Evolutionary conservation across 2,888 invertebrate genomes (phyloP).

Genomic region (Amphiduros pacificus): DNA sequence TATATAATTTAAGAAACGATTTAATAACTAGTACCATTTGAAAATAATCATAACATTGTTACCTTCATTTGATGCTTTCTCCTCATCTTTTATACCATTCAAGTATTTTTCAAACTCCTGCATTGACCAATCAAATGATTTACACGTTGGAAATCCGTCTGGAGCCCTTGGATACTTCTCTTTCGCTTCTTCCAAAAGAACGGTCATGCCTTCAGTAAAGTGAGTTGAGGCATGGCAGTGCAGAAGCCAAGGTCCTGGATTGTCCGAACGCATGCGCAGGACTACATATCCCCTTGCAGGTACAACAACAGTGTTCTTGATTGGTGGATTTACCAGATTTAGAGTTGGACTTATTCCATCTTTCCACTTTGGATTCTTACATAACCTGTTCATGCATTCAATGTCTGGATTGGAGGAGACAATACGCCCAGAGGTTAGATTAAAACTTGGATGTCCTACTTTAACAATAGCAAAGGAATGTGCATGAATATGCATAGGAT

Average conservation of each 20-base stretch:
- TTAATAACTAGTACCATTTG: too few species aligned
- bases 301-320: slow-evolving; percentile 51
- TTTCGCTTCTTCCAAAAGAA: slow-evolving; percentile 44
- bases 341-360: slow-evolving; percentile 35
- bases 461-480: slow-evolving; percentile 46
- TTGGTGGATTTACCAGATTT: slow-evolving; percentile 36
- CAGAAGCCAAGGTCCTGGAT: slow-evolving; percentile 53
- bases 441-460: slow-evolving; percentile 30
- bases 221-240: slow-evolving; percentile 53
- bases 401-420: slow-evolving; percentile 24
- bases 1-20: too few species aligned
- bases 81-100: too few species aligned
- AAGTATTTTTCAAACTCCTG: slow-evolving; percentile 1
- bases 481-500: slow-evolving; percentile 53
- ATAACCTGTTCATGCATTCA: slow-evolving; percentile 25
- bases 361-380: slow-evolving; percentile 40
- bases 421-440: slow-evolving; percentile 19
- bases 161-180: slow-evolving; percentile 35
- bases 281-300: slow-evolving; percentile 54
- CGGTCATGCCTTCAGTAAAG: slow-evolving; percentile 48
- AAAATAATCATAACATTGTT: too few species aligned
- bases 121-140: neutral
- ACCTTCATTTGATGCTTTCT: too few species aligned
- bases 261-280: slow-evolving; percentile 44
- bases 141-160: slow-evolving; percentile 38